Percentiles rank a stretch among this genome's conserved stretches.
Conservation (phyloP, 1,140 invertebrate genomes). For the Heliconius himera region DNA sequence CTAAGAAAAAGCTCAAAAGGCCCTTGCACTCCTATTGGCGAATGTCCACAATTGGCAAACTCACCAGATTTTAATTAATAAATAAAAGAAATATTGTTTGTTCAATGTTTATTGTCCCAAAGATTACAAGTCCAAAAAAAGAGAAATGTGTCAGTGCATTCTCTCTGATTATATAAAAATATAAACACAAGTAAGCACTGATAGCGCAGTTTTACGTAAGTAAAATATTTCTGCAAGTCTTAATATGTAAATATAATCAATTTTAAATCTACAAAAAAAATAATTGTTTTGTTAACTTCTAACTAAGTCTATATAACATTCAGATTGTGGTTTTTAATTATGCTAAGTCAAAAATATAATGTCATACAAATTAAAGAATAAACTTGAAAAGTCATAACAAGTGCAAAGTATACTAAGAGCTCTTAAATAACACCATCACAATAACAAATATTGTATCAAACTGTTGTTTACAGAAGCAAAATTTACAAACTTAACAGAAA, state of each 20-base stretch:
- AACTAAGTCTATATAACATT: neutral
- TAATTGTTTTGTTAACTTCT: neutral
- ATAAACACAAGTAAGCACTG: constrained; percentile 73
- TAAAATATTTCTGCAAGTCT: constrained; percentile 48
- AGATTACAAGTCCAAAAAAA: constrained; percentile 14
- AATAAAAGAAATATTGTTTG: constrained; percentile 8
- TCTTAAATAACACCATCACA: constrained; percentile 19
- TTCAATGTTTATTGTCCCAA: constrained; percentile 6
- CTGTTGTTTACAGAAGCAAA: constrained; percentile 15
- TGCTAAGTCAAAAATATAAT: neutral
- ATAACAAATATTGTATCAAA: constrained; percentile 24
- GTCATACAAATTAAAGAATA: neutral
- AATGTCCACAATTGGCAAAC: constrained; percentile 42
- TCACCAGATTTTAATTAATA: constrained; percentile 32
- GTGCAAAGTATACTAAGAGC: neutral
- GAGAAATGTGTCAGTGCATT: constrained; percentile 46
- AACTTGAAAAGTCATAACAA: constrained; percentile 1
- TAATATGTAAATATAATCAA: constrained; percentile 6
- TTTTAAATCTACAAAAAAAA: neutral
- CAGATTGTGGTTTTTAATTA: neutral
- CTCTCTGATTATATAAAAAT: constrained; percentile 68
- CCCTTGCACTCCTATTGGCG: constrained; percentile 41
- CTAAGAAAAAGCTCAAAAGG: constrained; percentile 32
- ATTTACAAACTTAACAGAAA: constrained; percentile 18
- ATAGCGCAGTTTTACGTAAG: constrained; percentile 50